Evolutionary conservation across 2,888 invertebrate species (phyloP).

Genomic region (Pyrrhia umbra): DNA sequence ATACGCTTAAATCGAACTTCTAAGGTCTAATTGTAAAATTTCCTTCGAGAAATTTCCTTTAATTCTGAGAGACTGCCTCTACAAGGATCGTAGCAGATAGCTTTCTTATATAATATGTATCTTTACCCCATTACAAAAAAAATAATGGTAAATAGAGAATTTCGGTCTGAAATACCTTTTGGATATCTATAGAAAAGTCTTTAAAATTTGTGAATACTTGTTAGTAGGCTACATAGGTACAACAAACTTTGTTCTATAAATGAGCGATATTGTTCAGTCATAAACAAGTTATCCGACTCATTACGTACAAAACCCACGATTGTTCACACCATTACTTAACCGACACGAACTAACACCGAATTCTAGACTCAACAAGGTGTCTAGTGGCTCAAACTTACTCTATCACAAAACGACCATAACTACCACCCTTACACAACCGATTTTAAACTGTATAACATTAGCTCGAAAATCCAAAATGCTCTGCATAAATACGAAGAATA

Average conservation of each 20-base stretch:
- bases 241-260: slow-evolving; percentile 7
- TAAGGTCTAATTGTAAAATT: too few species aligned
- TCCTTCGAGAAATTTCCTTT: too few species aligned
- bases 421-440: slow-evolving; percentile 5
- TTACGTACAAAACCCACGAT: slow-evolving; percentile 64
- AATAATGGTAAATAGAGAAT: too few species aligned
- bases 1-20: too few species aligned
- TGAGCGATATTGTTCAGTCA: slow-evolving; percentile 27
- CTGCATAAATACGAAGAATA: neutral
- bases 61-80: too few species aligned
- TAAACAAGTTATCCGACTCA: slow-evolving; percentile 60
- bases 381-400: slow-evolving; percentile 74
- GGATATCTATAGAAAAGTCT: too few species aligned
- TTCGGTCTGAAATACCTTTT: too few species aligned
- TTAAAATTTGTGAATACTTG: neutral
- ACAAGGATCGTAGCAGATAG: too few species aligned
- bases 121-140: too few species aligned
- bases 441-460: neutral
- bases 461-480: neutral
- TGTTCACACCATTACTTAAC: slow-evolving; percentile 73
- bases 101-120: too few species aligned
- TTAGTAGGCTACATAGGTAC: neutral
- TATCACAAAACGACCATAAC: slow-evolving; percentile 57
- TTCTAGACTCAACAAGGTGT: slow-evolving; percentile 87
- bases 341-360: slow-evolving; percentile 74